These are phyloP conservation scores for Drosophila nebulosa DNA, from an alignment of 1,140 invertebrate genomes.

Conservation along the genomic window DNA sequence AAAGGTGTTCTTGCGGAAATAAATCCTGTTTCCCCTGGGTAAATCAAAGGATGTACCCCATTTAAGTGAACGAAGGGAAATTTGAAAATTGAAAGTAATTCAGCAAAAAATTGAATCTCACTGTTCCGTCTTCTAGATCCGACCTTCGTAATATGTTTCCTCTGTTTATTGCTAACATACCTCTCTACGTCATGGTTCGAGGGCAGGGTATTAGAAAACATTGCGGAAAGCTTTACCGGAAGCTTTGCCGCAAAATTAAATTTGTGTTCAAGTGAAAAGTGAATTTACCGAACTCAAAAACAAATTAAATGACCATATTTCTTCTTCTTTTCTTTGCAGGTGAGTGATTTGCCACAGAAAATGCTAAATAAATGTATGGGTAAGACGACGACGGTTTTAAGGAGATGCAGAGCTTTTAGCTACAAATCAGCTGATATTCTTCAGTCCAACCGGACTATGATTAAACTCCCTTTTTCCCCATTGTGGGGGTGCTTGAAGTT, in stretches of 20 bases:
- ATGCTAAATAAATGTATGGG: not conserved
- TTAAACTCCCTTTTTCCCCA: not conserved
- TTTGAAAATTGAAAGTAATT: not conserved
- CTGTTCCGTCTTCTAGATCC: too few species aligned
- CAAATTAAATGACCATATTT: constrained; percentile 13
- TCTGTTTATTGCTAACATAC: not conserved
- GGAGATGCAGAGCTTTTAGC: not conserved
- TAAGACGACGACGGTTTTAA: not conserved
- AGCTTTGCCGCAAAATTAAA: constrained; percentile 20
- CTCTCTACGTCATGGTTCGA: not conserved
- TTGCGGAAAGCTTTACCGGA: constrained; percentile 18
- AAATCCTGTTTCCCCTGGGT: not conserved
- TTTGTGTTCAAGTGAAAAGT: not conserved
- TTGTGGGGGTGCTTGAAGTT: not conserved
- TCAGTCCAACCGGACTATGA: not conserved
- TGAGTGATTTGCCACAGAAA: constrained; percentile 15
- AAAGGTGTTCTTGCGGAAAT: not conserved
- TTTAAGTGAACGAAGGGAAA: not conserved
- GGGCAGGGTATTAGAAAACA: not conserved
- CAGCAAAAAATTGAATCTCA: not conserved
- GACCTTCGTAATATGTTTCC: too few species aligned
- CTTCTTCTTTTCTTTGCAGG: constrained; percentile 28
- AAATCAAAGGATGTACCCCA: not conserved
- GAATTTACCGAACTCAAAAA: not conserved
- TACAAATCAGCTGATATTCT: not conserved